Conservation (phyloP, 2,797 vertebrate species). For the Pseudomugil tenellus region DNA sequence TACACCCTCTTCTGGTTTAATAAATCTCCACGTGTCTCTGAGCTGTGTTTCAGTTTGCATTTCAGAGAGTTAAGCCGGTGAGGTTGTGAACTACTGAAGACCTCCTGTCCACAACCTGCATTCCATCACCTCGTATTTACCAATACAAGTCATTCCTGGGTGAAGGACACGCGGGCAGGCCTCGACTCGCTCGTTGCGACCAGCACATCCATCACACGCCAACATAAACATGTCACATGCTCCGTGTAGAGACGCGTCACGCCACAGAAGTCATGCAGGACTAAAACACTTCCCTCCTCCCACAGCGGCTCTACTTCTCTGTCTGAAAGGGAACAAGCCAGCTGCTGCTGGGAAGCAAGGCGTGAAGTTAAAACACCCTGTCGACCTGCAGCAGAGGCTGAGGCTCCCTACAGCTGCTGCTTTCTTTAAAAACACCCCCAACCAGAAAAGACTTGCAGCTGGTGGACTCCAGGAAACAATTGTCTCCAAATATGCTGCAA, state of each 20-base stretch:
- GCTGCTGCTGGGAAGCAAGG: conserved; percentile 33
- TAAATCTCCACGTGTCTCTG: not conserved
- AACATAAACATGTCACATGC: conserved; percentile 20
- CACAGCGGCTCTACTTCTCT: conserved; percentile 42
- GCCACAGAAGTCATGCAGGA: conserved; percentile 15
- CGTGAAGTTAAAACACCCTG: not conserved
- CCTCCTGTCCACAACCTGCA: conserved; percentile 41
- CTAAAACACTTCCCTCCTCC: conserved; percentile 37
- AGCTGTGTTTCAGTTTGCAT: conserved; percentile 2
- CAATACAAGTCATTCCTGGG: conserved; percentile 27
- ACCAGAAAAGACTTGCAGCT: not conserved
- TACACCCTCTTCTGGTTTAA: not conserved
- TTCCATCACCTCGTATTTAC: conserved; percentile 31
- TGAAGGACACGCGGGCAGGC: conserved; percentile 16
- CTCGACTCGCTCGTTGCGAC: not conserved
- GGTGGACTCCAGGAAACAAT: not conserved
- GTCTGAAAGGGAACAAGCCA: conserved; percentile 21
- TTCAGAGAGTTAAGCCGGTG: conserved; percentile 5
- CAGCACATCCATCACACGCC: conserved; percentile 12
- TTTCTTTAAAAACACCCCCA: conserved; percentile 7
- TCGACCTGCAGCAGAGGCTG: conserved; percentile 15
- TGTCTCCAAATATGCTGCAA: too few relatives aligned
- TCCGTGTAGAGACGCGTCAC: conserved; percentile 13
- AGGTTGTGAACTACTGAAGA: conserved; percentile 2
- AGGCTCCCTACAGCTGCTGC: conserved; percentile 9